Base-by-base conservation (phyloP, 2,888 invertebrate genomes). In the Tenthredo livida region DNA sequence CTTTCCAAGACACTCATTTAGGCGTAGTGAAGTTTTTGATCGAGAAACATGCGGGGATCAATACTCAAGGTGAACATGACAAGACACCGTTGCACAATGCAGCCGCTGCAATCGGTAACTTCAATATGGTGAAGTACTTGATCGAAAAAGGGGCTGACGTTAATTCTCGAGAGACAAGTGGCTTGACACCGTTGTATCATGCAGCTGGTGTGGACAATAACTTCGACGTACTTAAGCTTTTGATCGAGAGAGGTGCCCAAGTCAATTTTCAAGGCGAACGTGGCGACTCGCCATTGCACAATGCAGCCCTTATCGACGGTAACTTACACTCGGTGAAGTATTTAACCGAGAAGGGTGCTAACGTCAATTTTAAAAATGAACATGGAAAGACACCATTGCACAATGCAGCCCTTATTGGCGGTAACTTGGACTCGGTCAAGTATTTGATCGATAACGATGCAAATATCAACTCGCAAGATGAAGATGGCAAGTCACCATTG, bases 181-280 rank as follows among this genome's bases (percentile, higher is more conserved):
- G 72, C 40, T 17, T n/a, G 6, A 72, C 72, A n/a, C 72, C 40
- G n/a, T 37, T 72, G 72, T 37, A 72, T 40, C n/a, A 72, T 65
- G 65, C 65, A 21, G 72, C 40, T 72, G 25, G 15, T 72, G 15
- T 17, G 6, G n/a, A 17, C 15, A 72, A 37, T 37, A 65, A 65
- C 29, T 40, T 72, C n/a, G 40, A 37, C 72, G 15, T 40, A 21
- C n/a, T 72, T n/a, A n/a, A 40, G 40, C 25, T 25, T 40, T 9
- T 72, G 7, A 25, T 40, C 2, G 72, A 72, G 9, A 40, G n/a
- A n/a, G 72, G 72, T 17, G 72, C 72, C 17, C 17, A 72, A n/a
- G 12, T 72, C 17, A 40, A 40, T 21, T n/a, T 15, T 72, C 17
- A 40, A 40, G n/a, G 15, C n/a, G 17, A 37, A 7, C 15, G 33